Base-by-base conservation (phyloP, 2,888 invertebrate species). In the Lasioglossum marginatum region DNA sequence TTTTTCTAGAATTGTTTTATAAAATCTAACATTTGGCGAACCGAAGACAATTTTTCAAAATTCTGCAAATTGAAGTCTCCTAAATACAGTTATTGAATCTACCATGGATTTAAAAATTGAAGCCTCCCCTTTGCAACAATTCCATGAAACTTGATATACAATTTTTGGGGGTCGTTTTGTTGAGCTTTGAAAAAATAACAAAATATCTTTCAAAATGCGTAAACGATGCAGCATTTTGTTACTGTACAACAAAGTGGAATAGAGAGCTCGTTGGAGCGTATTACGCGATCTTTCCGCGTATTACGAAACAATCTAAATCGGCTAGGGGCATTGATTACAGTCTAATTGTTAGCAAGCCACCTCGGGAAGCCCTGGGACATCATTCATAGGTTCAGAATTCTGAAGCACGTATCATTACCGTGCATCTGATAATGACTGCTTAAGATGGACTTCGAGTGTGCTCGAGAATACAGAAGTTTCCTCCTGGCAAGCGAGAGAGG, bases 401-500 rank as follows among this genome's bases (percentile, higher is more conserved):
- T 79, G 68, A 77, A 85, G 81, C 74, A 85, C 78, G 85, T 85
- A 85, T 85, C 85, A 79, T 85, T 81, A 81, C 57, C 23, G 81
- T 52, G 82, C 81, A 86, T 86, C 86, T 82, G 79, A 84, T 89
- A 89, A 89, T 88, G 86, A 87, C 80, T 83, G 84, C 78, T 88
- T 88, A 89, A 89, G 87, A 79, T 85, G 82, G 83, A 83, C 84
- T 89, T 88, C 73, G 68, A 84, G 86, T 81, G 82, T 81, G 80
- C 89, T 87, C 86, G 88, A 89, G 86, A 81, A 86, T 81, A 81
- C 75, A 79, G 71, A 90, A 90, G 85, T 90, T 90, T 85, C 86
- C 82, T 81, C 73, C 82, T 82, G 82, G 63, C 77, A 70, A 68
- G 74, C 74, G 68, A 60, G 73, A 77, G 80, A 12, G 27, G 34